Percentiles rank a stretch among this genome's conserved stretches.
phyloP scores from a whole-genome alignment of 2,888 invertebrate species.

The Nebria salina region DNA sequence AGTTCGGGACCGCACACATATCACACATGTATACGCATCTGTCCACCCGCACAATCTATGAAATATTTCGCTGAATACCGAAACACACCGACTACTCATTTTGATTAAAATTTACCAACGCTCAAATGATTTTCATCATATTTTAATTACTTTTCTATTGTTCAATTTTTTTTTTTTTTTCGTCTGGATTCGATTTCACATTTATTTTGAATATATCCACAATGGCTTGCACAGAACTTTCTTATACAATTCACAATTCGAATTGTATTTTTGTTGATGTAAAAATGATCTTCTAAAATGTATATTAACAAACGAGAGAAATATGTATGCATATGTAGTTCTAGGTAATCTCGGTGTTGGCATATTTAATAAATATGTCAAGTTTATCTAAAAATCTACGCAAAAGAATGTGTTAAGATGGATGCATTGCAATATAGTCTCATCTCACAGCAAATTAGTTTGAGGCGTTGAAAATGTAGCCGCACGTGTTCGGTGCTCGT shows the following conservation, averaged over 20 bases:
- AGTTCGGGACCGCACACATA: background rate
- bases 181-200: background rate
- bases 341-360: background rate
- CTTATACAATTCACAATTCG: too few species aligned
- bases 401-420: background rate
- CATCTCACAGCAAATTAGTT: constrained; percentile 23
- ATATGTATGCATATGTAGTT: background rate
- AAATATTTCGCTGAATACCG: background rate
- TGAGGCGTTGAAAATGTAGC: constrained; percentile 11
- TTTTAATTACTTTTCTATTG: background rate
- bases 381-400: background rate
- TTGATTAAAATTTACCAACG: background rate
- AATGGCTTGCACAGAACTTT: too few species aligned
- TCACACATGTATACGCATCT: background rate
- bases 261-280: too few species aligned
- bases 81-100: background rate
- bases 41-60: background rate
- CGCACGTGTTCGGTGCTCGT: background rate
- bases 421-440: background rate
- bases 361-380: constrained; percentile 15
- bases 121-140: background rate
- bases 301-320: too few species aligned
- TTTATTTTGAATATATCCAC: too few species aligned
- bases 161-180: background rate
- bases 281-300: too few species aligned